These are phyloP conservation scores for Palythoa caribaeorum DNA, from an alignment of 92 coral and sea anemone species.

Conservation along the genomic window DNA sequence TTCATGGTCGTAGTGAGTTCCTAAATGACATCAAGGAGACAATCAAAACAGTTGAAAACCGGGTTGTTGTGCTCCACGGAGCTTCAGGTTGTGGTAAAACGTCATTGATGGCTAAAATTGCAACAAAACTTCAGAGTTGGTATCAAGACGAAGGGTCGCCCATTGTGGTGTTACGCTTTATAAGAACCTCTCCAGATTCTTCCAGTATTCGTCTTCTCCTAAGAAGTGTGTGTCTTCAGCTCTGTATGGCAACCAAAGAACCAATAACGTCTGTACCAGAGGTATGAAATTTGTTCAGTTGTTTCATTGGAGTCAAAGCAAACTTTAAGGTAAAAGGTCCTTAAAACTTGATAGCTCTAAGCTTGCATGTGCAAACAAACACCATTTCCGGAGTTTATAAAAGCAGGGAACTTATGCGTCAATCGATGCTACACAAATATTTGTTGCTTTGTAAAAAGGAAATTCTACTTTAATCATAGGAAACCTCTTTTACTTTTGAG, in stretches of 20 bases:
- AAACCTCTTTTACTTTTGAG: no score
- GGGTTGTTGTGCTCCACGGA: conserved; percentile 81
- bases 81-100: conserved; percentile 99
- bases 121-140: conserved; percentile 77
- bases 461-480: no score
- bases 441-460: no score
- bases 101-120: conserved; percentile 93
- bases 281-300: conserved; percentile 44
- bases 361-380: no score
- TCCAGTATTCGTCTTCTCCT: conserved; percentile 86
- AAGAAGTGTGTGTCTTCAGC: conserved; percentile 85
- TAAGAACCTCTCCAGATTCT: conserved; percentile 94
- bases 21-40: conserved; percentile 65
- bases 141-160: conserved; percentile 72
- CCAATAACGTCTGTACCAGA: conserved; percentile 84
- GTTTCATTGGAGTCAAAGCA: not conserved
- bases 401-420: no score
- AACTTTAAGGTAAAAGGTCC: not conserved
- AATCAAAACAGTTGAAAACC: conserved; percentile 63
- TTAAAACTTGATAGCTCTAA: no score
- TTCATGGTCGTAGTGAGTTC: conserved; percentile 83
- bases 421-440: no score
- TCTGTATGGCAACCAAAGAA: conserved; percentile 86
- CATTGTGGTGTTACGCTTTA: conserved; percentile 81
- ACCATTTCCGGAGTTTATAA: no score